These are phyloP conservation scores for Otis tarda DNA, from an alignment of 2,113 vertebrate genomes.

Conservation along the genomic window DNA sequence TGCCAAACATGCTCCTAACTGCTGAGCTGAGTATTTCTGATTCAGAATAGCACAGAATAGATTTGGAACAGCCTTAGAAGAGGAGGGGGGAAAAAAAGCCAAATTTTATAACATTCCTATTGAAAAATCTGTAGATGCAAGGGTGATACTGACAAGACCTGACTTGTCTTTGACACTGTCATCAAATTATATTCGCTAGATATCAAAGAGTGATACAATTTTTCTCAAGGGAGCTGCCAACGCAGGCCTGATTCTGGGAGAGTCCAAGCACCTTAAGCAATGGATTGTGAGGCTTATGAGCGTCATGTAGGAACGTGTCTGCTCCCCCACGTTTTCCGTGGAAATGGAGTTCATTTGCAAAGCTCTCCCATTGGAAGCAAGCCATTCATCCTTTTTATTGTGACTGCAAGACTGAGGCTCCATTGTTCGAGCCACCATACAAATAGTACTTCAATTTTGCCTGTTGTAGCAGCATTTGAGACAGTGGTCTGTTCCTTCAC, in stretches of 20 bases:
- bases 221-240: not conserved
- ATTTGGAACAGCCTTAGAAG: not conserved
- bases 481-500: not conserved
- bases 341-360: not conserved
- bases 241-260: not conserved
- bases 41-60: not conserved
- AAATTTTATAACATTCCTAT: not conserved
- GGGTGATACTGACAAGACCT: not conserved
- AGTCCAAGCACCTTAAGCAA: not conserved
- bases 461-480: not conserved
- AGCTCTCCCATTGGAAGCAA: not conserved
- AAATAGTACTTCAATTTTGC: not conserved
- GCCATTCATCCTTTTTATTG: not conserved
- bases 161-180: not conserved
- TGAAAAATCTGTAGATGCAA: not conserved
- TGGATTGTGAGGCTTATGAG: not conserved
- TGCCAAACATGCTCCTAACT: not conserved
- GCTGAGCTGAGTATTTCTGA: not conserved
- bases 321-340: not conserved
- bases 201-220: not conserved
- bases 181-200: not conserved
- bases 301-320: not conserved
- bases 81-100: not conserved
- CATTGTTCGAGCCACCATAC: not conserved
- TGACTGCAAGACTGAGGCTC: not conserved